Evolutionary conservation across 2,113 vertebrate species (phyloP).

Genomic region (Paramormyrops kingsleyae): DNA sequence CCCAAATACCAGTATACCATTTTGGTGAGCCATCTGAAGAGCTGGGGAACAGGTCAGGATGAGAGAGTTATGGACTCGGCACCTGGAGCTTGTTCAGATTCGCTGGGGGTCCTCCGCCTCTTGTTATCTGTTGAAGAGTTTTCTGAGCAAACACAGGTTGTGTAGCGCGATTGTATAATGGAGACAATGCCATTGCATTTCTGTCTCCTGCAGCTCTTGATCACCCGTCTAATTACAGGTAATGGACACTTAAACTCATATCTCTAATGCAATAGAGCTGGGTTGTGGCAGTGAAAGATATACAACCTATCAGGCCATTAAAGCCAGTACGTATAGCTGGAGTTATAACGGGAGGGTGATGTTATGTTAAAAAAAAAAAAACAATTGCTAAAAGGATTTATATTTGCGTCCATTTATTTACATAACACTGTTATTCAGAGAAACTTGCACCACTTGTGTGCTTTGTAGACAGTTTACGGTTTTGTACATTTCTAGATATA

Average conservation of each 20-base stretch:
- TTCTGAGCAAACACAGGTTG: conserved; percentile 36
- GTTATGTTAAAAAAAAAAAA: background rate
- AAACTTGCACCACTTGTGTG: background rate
- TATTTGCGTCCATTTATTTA: background rate
- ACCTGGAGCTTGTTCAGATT: background rate
- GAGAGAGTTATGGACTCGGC: background rate
- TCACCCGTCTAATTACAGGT: conserved; percentile 46
- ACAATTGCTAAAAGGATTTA: background rate
- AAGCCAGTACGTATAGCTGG: background rate
- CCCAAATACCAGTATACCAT: background rate
- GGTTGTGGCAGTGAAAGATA: conserved; percentile 34
- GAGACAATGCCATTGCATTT: background rate
- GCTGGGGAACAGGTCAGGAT: background rate
- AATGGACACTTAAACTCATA: conserved; percentile 50
- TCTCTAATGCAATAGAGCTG: conserved; percentile 35
- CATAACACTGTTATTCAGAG: background rate
- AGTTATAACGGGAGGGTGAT: background rate
- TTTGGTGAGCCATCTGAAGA: background rate
- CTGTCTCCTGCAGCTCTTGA: conserved; percentile 6
- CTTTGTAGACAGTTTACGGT: background rate
- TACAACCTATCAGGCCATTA: conserved; percentile 13
- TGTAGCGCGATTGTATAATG: conserved; percentile 5
- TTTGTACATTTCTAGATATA: background rate
- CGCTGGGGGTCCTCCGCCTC: background rate
- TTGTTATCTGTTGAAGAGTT: conserved; percentile 17